Evolutionary conservation across 1,140 invertebrate species (phyloP).

Genomic region (Pseudomyrmex sp.): DNA sequence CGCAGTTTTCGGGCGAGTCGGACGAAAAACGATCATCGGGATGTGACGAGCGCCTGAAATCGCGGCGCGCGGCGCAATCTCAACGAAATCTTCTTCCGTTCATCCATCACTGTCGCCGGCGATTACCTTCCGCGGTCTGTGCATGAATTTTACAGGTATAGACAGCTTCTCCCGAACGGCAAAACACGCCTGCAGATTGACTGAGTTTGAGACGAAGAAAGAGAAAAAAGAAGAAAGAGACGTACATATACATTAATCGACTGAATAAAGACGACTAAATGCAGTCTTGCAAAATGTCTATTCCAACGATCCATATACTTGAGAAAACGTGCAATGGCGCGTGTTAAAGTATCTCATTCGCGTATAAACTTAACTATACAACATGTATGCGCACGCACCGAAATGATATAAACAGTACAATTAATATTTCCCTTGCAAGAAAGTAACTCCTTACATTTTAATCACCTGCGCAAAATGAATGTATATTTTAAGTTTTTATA

Average conservation of each 20-base stretch:
- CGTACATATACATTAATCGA: slow-evolving; percentile 17
- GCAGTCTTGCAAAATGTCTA: slow-evolving; percentile 32
- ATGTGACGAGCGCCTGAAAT: neutral
- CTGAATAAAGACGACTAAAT: slow-evolving; percentile 42
- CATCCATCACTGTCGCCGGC: slow-evolving; percentile 51
- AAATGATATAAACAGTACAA: neutral
- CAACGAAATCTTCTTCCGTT: slow-evolving; percentile 48
- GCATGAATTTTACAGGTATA: slow-evolving; percentile 51
- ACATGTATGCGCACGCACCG: neutral
- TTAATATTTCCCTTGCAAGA: neutral
- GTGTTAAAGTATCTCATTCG: slow-evolving; percentile 8
- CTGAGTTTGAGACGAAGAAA: neutral
- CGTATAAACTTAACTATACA: neutral
- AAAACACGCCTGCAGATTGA: slow-evolving; percentile 34
- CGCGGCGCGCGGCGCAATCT: slow-evolving; percentile 31
- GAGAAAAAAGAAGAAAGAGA: no score
- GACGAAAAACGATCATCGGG: slow-evolving; percentile 22
- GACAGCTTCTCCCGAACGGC: slow-evolving; percentile 23
- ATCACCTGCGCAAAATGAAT: slow-evolving; percentile 14
- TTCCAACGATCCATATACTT: slow-evolving; percentile 1
- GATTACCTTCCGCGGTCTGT: slow-evolving; percentile 28
- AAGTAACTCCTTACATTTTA: slow-evolving; percentile 24
- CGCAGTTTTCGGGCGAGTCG: slow-evolving; percentile 10
- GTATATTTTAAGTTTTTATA: slow-evolving; percentile 28
- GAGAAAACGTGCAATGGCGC: slow-evolving; percentile 2